Conservation (phyloP, 2,888 invertebrate genomes). For the Pristionchus maxplancki region DNA sequence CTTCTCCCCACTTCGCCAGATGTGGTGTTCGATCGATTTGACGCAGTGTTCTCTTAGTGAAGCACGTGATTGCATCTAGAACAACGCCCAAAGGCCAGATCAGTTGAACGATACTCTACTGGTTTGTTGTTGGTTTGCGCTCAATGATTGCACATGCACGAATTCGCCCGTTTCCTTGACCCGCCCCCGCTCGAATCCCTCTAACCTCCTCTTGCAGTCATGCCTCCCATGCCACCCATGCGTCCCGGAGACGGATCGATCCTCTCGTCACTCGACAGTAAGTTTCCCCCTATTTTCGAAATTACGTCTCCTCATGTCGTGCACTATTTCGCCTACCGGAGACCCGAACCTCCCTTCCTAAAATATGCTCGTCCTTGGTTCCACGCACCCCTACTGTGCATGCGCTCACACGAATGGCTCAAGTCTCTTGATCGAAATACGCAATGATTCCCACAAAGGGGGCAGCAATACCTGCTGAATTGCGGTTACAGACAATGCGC, state of each 20-base stretch:
- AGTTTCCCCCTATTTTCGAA: background rate
- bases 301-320: background rate
- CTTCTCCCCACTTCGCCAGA: slow-evolving; percentile 20
- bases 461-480: too few species aligned
- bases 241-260: slow-evolving; percentile 37
- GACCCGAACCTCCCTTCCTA: background rate
- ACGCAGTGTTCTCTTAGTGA: background rate
- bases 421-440: background rate
- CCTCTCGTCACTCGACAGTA: slow-evolving; percentile 38
- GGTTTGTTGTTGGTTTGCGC: background rate
- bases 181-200: background rate
- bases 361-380: slow-evolving; percentile 9
- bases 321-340: background rate
- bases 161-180: background rate
- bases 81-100: background rate
- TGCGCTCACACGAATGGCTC: background rate
- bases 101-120: background rate
- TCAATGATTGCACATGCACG: background rate
- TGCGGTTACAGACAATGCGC: too few species aligned
- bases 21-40: background rate
- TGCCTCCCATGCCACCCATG: background rate
- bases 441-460: background rate
- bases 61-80: background rate
- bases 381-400: slow-evolving; percentile 13
- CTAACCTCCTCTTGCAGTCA: background rate